Percentiles rank a stretch among this genome's conserved stretches.
phyloP scores from a whole-genome alignment of 2,888 invertebrate genomes.

The Rotaria macrura region DNA sequence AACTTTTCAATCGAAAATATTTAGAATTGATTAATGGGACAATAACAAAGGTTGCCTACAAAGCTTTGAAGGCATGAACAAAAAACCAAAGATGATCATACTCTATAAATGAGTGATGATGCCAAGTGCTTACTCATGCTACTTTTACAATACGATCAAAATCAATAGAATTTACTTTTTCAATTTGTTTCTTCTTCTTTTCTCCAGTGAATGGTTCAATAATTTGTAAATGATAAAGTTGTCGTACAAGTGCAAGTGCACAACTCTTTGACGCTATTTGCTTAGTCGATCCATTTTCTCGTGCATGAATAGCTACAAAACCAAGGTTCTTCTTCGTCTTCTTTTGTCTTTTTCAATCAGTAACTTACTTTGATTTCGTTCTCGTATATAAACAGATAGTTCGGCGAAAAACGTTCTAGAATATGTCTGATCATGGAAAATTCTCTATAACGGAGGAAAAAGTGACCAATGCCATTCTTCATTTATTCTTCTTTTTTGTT shows the following conservation, averaged over 20 bases:
- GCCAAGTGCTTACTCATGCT: no score
- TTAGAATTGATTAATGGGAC: no score
- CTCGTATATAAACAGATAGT: conserved; percentile 5
- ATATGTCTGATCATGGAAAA: neutral
- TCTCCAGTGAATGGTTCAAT: conserved; percentile 68
- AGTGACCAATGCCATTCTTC: neutral
- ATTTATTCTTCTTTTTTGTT: neutral
- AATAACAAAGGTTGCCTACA: no score
- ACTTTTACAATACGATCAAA: no score
- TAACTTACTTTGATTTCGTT: neutral
- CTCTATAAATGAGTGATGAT: no score
- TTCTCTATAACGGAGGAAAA: neutral
- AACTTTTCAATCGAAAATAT: no score
- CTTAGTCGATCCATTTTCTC: conserved; percentile 90
- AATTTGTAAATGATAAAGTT: conserved; percentile 81
- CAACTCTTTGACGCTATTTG: conserved; percentile 90
- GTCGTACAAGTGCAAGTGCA: conserved; percentile 82
- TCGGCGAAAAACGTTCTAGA: conserved; percentile 21
- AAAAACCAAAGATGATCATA: no score
- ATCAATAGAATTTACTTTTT: neutral
- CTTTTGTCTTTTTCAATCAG: neutral
- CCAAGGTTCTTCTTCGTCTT: no score
- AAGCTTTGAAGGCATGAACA: no score
- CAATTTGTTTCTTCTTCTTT: conserved; percentile 59
- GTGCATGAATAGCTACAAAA: conserved; percentile 56